A percentile compares a stretch with the other conserved stretches of the same genome.
Conservation (phyloP, 2,113 vertebrate genomes). For the Cavia aperea region DNA sequence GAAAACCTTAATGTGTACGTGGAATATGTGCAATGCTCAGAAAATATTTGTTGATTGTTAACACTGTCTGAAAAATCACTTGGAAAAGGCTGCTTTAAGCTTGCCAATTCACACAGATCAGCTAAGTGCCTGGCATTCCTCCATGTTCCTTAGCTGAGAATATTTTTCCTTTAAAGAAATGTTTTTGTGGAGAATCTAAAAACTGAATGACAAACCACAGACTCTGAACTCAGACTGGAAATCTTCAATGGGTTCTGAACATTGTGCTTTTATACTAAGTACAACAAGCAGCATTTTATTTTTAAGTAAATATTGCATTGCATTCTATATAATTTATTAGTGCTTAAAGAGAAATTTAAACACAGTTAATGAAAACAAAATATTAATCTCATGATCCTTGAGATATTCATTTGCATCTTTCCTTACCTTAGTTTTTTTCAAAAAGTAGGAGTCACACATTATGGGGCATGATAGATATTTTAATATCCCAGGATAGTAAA, state of each 20-base stretch:
- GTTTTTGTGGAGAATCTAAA: conserved; percentile 56
- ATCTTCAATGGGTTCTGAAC: conserved; percentile 55
- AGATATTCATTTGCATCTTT: conserved; percentile 5
- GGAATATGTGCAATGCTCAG: conserved; percentile 44
- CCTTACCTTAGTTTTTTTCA: not conserved
- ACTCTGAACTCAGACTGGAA: conserved; percentile 56
- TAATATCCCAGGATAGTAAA: not conserved
- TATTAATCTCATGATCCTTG: not conserved
- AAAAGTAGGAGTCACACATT: not conserved
- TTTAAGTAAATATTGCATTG: conserved; percentile 3
- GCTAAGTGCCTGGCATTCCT: conserved; percentile 51
- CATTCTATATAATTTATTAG: not conserved
- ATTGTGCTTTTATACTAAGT: conserved; percentile 39
- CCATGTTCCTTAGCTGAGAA: conserved; percentile 50
- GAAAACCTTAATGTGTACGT: conserved; percentile 39
- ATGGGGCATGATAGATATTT: not conserved
- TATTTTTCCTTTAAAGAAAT: conserved; percentile 51
- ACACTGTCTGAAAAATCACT: conserved; percentile 56
- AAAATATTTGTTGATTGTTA: conserved; percentile 66
- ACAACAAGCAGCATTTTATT: conserved; percentile 61
- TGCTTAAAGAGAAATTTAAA: not conserved
- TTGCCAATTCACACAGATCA: conserved; percentile 50
- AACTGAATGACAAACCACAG: conserved; percentile 35
- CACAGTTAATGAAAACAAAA: conserved; percentile 13
- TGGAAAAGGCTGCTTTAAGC: conserved; percentile 54